Conservation (phyloP, 1,140 invertebrate species). For the Microplitis mediator region DNA sequence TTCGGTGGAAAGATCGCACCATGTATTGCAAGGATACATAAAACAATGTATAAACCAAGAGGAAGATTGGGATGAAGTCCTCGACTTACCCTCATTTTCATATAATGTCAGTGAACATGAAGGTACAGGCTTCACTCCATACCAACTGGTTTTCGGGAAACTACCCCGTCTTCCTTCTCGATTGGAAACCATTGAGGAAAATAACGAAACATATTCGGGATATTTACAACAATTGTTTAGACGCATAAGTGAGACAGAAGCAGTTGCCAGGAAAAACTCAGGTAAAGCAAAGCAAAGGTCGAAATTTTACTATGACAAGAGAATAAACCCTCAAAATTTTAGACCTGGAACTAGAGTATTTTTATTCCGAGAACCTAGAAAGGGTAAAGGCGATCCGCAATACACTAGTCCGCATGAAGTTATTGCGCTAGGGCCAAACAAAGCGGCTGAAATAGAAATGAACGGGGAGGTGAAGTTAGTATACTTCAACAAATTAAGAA, state of each 20-base stretch:
- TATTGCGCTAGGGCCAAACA: background rate
- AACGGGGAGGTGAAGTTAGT: too few relatives aligned
- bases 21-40: background rate
- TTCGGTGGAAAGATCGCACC: constrained; percentile 7
- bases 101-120: constrained; percentile 13
- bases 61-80: constrained; percentile 5
- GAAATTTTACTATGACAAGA: too few relatives aligned
- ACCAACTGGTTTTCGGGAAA: constrained; percentile 13
- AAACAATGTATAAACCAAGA: background rate
- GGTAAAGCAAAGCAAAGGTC: too few relatives aligned
- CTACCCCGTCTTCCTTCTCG: constrained; percentile 5
- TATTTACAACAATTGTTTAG: background rate
- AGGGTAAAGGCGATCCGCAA: too few relatives aligned
- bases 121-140: constrained; percentile 5
- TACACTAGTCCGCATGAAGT: too few relatives aligned
- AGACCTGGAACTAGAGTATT: too few relatives aligned
- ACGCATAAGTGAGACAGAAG: background rate
- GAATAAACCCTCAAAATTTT: too few relatives aligned
- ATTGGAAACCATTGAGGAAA: background rate
- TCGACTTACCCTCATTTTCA: background rate
- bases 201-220: background rate
- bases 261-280: too few relatives aligned
- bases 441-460: background rate
- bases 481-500: background rate
- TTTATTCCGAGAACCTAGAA: too few relatives aligned